A percentile compares a stretch with the other conserved stretches of the same genome.
Conservation (phyloP, 2,888 invertebrate species). For the Drosophila macrospina region DNA sequence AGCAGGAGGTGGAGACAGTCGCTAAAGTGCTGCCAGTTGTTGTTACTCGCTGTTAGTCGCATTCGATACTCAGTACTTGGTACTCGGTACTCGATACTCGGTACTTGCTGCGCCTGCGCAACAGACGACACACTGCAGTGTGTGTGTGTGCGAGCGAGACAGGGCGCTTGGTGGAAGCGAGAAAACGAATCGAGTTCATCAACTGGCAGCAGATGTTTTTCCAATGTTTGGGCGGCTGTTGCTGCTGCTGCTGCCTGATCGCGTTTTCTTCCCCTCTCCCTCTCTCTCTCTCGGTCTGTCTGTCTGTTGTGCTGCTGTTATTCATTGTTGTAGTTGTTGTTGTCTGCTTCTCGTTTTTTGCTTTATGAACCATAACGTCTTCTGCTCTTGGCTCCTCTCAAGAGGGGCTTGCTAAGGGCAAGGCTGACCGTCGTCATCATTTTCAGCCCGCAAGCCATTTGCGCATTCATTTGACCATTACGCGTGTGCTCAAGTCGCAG, state of each 20-base stretch:
- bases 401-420: constrained; percentile 64
- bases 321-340: constrained; percentile 32
- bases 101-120: constrained; percentile 70
- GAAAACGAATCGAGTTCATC: constrained; percentile 71
- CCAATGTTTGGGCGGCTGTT: constrained; percentile 74
- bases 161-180: constrained; percentile 18
- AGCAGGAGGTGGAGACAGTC: constrained; percentile 5
- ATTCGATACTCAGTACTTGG: constrained; percentile 23
- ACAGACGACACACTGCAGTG: constrained; percentile 38
- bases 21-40: constrained; percentile 39
- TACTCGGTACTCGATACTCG: constrained; percentile 19
- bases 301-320: constrained; percentile 46
- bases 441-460: constrained; percentile 68
- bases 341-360: constrained; percentile 49
- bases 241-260: constrained; percentile 36
- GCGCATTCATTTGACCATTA: constrained; percentile 75
- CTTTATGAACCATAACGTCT: constrained; percentile 81
- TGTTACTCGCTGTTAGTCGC: constrained; percentile 7
- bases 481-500: constrained; percentile 50
- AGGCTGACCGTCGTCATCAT: constrained; percentile 55
- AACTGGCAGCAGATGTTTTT: constrained; percentile 83
- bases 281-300: constrained; percentile 3
- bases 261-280: constrained; percentile 34
- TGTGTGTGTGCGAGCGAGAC: constrained; percentile 25
- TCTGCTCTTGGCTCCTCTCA: constrained; percentile 42